Evolutionary conservation across 2,797 vertebrate species (phyloP).

Genomic region (Rhadinocentrus ornatus): DNA sequence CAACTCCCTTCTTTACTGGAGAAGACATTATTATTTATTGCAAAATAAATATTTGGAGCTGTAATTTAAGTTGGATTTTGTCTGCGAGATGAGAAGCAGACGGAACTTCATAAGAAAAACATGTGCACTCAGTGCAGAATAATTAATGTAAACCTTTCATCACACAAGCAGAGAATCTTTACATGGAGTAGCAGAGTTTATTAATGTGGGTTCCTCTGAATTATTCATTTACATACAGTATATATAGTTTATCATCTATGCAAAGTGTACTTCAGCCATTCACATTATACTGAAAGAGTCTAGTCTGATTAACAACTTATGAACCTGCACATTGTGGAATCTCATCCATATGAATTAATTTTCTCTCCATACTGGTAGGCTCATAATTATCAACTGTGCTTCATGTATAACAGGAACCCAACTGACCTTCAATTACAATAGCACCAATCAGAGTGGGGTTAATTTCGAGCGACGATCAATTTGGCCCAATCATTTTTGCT

Average conservation of each 20-base stretch:
- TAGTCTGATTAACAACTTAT: conserved; percentile 63
- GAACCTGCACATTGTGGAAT: conserved; percentile 61
- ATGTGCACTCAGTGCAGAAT: neutral
- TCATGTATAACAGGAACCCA: conserved; percentile 71
- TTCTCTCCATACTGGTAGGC: conserved; percentile 56
- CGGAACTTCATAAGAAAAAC: neutral
- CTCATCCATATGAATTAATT: conserved; percentile 67
- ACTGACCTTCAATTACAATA: conserved; percentile 74
- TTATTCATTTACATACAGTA: conserved; percentile 37
- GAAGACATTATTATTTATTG: neutral
- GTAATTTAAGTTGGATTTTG: neutral
- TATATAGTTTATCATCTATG: conserved; percentile 55
- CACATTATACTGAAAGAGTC: conserved; percentile 38
- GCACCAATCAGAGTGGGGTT: conserved; percentile 75
- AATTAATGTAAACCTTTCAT: conserved; percentile 1
- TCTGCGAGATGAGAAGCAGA: neutral
- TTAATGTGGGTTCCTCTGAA: conserved; percentile 27
- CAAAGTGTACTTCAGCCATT: conserved; percentile 35
- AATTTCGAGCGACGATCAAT: conserved; percentile 74
- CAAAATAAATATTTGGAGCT: neutral
- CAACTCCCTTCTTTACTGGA: neutral
- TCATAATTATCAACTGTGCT: conserved; percentile 77
- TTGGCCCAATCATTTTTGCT: conserved; percentile 71
- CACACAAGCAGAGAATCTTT: neutral
- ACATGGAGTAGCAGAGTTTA: neutral